Percentiles rank a stretch among this genome's conserved stretches.
Evolutionary conservation across 2,888 invertebrate genomes (phyloP).

Genomic region (Mantis religiosa): DNA sequence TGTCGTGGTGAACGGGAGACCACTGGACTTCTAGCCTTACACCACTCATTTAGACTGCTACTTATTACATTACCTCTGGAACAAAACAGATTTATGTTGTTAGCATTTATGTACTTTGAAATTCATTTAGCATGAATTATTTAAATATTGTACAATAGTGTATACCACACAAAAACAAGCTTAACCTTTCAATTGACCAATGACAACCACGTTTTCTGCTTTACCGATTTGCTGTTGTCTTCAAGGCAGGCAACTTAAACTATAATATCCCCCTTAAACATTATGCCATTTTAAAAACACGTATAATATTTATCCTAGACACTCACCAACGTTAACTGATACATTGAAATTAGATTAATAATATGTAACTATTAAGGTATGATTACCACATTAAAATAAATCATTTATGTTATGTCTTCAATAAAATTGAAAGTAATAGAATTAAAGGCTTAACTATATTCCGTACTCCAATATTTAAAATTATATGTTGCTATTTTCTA

Average conservation of each 20-base stretch:
- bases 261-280: background rate
- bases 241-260: background rate
- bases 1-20: conserved; percentile 75
- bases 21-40: conserved; percentile 76
- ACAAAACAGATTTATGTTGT: background rate
- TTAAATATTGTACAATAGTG: background rate
- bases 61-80: background rate
- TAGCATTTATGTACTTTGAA: background rate
- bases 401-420: too few relatives aligned
- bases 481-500: too few relatives aligned
- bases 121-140: too few relatives aligned
- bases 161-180: background rate
- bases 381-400: too few relatives aligned
- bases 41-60: conserved; percentile 47
- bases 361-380: too few relatives aligned
- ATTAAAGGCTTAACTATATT: too few relatives aligned
- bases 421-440: too few relatives aligned
- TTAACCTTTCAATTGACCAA: background rate
- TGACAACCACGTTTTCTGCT: background rate
- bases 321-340: too few relatives aligned
- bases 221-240: background rate
- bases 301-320: too few relatives aligned
- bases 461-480: too few relatives aligned
- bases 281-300: background rate
- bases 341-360: too few relatives aligned